Conservation (phyloP, 2,888 invertebrate genomes). For the Globia sparganii region DNA sequence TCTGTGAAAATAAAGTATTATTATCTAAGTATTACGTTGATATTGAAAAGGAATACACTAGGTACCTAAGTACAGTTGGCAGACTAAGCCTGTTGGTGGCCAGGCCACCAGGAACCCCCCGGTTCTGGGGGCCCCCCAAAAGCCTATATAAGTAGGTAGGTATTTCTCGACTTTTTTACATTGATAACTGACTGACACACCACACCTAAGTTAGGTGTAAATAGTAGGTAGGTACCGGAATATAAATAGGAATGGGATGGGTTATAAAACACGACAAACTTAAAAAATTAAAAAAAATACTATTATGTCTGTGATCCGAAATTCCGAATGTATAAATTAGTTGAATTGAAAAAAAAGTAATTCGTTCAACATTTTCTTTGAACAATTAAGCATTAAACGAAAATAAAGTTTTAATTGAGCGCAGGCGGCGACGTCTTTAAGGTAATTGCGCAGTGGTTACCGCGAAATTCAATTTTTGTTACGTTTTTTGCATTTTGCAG, state of each 20-base stretch:
- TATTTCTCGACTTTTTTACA: background rate
- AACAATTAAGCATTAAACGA: conserved; percentile 4
- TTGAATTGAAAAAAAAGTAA: background rate
- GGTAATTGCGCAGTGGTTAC: no score
- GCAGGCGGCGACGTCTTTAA: conserved; percentile 13
- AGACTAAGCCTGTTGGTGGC: background rate
- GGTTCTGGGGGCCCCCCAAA: background rate
- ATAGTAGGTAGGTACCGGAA: background rate
- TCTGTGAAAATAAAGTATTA: background rate
- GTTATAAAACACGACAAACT: background rate
- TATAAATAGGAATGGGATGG: background rate
- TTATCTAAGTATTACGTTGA: background rate
- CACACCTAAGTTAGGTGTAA: background rate
- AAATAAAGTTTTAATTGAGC: conserved; percentile 26
- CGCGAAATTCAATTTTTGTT: no score
- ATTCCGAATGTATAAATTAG: background rate
- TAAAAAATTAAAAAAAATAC: background rate
- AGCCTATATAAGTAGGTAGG: no score
- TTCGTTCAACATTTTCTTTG: background rate
- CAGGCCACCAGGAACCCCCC: background rate
- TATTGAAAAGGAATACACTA: background rate
- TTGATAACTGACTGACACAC: background rate
- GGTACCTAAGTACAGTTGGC: background rate
- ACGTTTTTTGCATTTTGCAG: no score
- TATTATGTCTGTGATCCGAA: no score